Percentiles rank a stretch among this genome's conserved stretches.
phyloP scores from a whole-genome alignment of 2,888 invertebrate species.

The Odontothrips loti region DNA sequence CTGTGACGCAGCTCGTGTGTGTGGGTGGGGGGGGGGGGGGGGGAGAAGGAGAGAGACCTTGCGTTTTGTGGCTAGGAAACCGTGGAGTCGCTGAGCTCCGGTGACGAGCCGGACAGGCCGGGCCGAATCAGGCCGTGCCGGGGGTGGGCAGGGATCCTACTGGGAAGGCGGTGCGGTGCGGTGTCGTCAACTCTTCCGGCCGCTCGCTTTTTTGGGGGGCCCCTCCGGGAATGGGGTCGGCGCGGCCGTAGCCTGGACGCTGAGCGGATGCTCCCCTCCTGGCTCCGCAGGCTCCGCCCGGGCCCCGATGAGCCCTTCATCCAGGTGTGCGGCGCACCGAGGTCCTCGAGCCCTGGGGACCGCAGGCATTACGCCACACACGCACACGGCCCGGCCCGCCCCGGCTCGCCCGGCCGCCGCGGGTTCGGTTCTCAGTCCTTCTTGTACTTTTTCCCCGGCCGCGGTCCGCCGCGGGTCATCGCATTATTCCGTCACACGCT shows the following conservation, averaged over 20 bases:
- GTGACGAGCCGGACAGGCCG: not conserved
- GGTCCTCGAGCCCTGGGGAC: too few species aligned
- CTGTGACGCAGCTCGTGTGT: too few species aligned
- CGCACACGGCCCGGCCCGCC: not conserved
- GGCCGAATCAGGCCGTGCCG: not conserved
- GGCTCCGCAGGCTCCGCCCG: too few species aligned
- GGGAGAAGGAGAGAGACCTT: too few species aligned
- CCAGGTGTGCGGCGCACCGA: not conserved
- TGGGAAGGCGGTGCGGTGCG: not conserved
- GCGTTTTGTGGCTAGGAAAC: too few species aligned
- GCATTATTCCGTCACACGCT: not conserved
- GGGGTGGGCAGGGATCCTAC: not conserved
- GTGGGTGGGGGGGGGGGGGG: too few species aligned
- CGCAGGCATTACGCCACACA: not conserved
- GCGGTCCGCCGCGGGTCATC: not conserved
- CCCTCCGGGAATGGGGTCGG: too few species aligned
- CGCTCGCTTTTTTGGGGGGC: not conserved
- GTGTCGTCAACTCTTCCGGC: slow-evolving; percentile 5
- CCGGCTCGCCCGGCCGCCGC: not conserved
- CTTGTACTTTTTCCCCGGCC: not conserved
- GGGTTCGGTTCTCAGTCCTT: not conserved
- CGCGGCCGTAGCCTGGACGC: too few species aligned
- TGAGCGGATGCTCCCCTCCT: too few species aligned
- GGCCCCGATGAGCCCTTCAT: not conserved
- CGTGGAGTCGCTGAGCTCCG: too few species aligned